Evolutionary conservation across 2,888 invertebrate species (phyloP).

Genomic region (Agriopis marginaria): DNA sequence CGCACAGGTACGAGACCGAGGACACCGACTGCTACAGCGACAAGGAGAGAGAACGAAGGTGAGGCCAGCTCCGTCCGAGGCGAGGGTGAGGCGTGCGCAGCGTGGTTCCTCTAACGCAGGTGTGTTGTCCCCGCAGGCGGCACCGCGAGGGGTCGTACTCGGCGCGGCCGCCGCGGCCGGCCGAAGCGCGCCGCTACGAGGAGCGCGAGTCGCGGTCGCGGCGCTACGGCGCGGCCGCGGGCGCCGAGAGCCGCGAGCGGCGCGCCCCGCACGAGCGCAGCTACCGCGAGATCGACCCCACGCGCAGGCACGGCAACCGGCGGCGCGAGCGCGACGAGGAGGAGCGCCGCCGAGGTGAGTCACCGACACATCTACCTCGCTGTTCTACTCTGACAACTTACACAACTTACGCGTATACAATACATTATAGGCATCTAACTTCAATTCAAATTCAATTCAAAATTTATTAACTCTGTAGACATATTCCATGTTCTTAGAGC

Average conservation of each 20-base stretch:
- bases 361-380: not conserved
- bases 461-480: too few species aligned
- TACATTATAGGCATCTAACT: too few species aligned
- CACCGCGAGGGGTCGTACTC: conserved; percentile 83
- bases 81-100: too few species aligned
- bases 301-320: conserved; percentile 66
- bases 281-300: conserved; percentile 76
- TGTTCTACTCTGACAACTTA: too few species aligned
- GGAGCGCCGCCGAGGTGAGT: conserved; percentile 62
- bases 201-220: conserved; percentile 46
- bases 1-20: conserved; percentile 87
- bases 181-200: conserved; percentile 57
- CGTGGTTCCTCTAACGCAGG: not conserved
- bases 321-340: conserved; percentile 69
- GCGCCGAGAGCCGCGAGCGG: conserved; percentile 68
- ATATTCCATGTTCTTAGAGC: too few species aligned
- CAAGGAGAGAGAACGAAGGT: conserved; percentile 86
- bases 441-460: too few species aligned
- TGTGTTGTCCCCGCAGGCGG: conserved; percentile 58
- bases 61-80: not conserved
- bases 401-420: too few species aligned
- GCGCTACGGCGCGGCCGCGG: conserved; percentile 45
- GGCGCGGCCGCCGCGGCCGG: conserved; percentile 71
- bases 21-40: conserved; percentile 90
- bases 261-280: conserved; percentile 61